These are phyloP conservation scores for Mesembrinibis cayennensis DNA, from an alignment of 2,113 vertebrate genomes.

Conservation along the genomic window DNA sequence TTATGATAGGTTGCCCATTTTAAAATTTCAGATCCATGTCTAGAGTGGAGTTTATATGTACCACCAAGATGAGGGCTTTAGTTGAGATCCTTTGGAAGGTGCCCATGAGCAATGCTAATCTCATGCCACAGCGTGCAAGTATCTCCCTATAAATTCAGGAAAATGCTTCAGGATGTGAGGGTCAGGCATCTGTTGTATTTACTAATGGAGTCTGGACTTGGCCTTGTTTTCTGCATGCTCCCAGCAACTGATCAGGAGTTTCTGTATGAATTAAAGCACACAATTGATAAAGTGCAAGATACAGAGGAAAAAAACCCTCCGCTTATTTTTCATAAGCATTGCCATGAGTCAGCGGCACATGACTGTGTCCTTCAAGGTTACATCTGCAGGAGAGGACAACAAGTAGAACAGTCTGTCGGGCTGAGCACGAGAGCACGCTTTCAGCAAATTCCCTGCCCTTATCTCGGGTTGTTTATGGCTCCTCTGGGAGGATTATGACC, in stretches of 20 bases:
- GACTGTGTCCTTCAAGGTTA: constrained; percentile 42
- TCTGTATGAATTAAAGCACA: neutral
- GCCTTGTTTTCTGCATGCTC: neutral
- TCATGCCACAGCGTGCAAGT: neutral
- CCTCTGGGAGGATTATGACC: constrained; percentile 59
- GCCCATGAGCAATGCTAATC: accelerated
- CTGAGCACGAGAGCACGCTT: neutral
- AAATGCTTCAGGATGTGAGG: neutral
- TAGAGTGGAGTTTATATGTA: neutral
- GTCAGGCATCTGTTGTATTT: neutral
- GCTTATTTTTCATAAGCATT: constrained; percentile 21
- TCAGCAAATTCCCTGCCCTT: constrained; percentile 63
- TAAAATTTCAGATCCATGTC: neutral
- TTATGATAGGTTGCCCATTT: neutral
- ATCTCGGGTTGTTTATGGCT: constrained; percentile 57
- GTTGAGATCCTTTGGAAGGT: neutral
- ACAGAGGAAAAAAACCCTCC: neutral
- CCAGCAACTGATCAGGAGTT: neutral
- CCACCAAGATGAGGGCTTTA: neutral
- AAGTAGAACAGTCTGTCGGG: constrained; percentile 18
- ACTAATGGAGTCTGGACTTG: neutral
- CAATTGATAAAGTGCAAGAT: neutral
- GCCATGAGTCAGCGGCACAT: constrained; percentile 55
- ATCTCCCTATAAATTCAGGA: neutral
- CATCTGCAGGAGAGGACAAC: constrained; percentile 40